phyloP scores from a whole-genome alignment of 2,113 vertebrate genomes.

The Dromaius novaehollandiae region DNA sequence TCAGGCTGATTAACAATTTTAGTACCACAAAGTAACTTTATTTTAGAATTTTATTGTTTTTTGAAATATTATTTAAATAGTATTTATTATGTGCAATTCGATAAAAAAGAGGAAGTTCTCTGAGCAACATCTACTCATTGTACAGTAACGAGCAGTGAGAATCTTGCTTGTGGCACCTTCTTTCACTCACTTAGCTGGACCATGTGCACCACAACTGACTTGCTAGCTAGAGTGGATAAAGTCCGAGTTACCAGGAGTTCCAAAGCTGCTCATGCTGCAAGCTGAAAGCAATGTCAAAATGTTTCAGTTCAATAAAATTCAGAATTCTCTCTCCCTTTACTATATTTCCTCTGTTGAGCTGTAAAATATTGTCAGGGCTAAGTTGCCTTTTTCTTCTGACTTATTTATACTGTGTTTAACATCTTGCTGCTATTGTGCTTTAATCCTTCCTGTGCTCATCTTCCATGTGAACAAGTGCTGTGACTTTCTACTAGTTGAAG shows the following conservation, averaged over 20 bases:
- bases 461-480: background rate
- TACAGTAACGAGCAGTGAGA: background rate
- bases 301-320: background rate
- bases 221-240: background rate
- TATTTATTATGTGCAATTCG: background rate
- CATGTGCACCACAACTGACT: fast-evolving
- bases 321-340: background rate
- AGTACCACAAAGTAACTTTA: background rate
- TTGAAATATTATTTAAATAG: background rate
- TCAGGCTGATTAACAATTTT: background rate
- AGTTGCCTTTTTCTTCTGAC: background rate
- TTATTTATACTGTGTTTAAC: background rate
- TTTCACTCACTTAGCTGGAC: background rate
- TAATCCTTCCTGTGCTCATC: background rate
- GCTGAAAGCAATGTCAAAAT: background rate
- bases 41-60: background rate
- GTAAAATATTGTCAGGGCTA: background rate
- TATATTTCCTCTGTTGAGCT: background rate
- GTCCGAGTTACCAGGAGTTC: background rate
- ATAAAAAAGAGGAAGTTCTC: background rate
- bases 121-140: background rate
- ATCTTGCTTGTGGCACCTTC: background rate
- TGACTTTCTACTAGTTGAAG: background rate
- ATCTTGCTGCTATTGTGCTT: background rate
- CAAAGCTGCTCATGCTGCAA: background rate